Conservation (phyloP, 2,113 vertebrate species). For the Myrmophylax atrothorax region DNA sequence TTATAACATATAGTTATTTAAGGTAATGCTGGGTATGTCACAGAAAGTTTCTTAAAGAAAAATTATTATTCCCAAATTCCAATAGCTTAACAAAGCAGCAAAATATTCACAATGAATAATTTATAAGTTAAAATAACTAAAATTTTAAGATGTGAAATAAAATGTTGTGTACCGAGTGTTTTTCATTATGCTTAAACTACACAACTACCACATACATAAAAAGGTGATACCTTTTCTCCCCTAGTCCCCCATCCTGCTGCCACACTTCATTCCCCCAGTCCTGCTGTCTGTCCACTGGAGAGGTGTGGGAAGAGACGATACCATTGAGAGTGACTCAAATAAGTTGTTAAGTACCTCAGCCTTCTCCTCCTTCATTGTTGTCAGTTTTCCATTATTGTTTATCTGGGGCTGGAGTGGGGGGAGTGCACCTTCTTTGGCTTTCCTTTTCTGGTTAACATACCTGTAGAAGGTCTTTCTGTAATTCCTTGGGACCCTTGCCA, state of each 20-base stretch:
- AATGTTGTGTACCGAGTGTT: not conserved
- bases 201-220: not conserved
- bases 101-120: not conserved
- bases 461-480: not conserved
- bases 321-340: not conserved
- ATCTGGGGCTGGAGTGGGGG: not conserved
- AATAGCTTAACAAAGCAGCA: not conserved
- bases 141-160: not conserved
- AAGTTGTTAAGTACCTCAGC: not conserved
- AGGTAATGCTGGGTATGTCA: not conserved
- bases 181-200: not conserved
- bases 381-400: not conserved
- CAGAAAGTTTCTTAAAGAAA: not conserved
- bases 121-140: not conserved
- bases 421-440: not conserved
- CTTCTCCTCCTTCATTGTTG: not conserved
- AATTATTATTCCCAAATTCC: not conserved
- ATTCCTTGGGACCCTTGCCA: not conserved
- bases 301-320: not conserved
- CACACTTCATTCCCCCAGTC: not conserved
- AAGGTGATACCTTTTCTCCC: not conserved
- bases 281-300: not conserved
- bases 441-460: not conserved
- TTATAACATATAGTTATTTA: not conserved
- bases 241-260: not conserved